Evolutionary conservation across 2,797 vertebrate genomes (phyloP).

Genomic region (Takifugu rubripes): DNA sequence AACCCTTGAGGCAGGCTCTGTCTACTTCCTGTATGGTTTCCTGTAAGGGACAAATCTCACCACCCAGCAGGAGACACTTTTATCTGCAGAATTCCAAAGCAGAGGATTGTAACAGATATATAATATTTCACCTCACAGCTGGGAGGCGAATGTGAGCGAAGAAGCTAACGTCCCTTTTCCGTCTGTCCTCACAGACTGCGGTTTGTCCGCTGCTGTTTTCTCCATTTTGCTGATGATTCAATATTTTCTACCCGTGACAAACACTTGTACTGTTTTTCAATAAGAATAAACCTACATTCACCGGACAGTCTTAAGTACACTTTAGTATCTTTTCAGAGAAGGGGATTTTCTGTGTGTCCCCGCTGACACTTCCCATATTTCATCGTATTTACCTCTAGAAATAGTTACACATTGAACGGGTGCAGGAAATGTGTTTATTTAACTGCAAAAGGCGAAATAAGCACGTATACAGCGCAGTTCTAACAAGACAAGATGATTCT

Average conservation of each 20-base stretch:
- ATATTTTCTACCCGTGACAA: constrained; percentile 26
- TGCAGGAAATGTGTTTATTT: background rate
- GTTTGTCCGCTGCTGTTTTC: background rate
- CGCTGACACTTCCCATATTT: too few species aligned
- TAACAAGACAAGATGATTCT: background rate
- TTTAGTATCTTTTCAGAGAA: constrained; percentile 20
- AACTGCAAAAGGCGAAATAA: background rate
- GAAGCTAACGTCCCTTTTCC: constrained; percentile 11
- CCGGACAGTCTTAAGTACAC: constrained; percentile 61
- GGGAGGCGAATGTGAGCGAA: constrained; percentile 10
- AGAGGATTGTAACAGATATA: background rate
- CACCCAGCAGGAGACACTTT: constrained; percentile 21
- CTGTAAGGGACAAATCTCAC: constrained; percentile 25
- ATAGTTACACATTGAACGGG: constrained; percentile 21
- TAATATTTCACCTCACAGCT: constrained; percentile 11
- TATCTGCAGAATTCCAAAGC: constrained; percentile 16
- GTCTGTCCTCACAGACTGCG: constrained; percentile 17
- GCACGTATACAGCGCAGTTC: background rate
- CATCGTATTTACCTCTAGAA: constrained; percentile 9
- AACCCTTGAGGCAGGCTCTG: constrained; percentile 23
- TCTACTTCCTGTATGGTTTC: constrained; percentile 39
- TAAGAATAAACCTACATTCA: constrained; percentile 37
- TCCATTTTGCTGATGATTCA: constrained; percentile 19
- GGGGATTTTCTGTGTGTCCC: background rate
- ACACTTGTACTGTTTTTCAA: constrained; percentile 50